Evolutionary conservation across 2,888 invertebrate species (phyloP).

Genomic region (Xestobium rufovillosum): DNA sequence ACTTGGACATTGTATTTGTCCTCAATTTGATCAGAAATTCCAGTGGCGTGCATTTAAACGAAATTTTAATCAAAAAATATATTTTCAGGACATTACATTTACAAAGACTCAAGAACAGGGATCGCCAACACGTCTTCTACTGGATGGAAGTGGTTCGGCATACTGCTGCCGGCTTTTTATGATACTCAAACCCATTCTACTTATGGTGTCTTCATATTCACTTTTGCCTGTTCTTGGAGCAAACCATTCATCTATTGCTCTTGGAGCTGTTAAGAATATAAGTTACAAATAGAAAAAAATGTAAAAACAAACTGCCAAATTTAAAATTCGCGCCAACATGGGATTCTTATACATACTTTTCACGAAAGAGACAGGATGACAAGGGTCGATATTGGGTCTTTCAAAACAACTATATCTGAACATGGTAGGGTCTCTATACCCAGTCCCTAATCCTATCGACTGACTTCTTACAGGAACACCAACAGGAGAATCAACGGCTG

Average conservation of each 20-base stretch:
- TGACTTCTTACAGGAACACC: constrained; percentile 52
- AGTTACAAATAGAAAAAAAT: background rate
- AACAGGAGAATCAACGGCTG: constrained; percentile 53
- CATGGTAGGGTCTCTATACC: constrained; percentile 56
- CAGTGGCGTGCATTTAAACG: too few species aligned
- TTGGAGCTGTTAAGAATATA: constrained; percentile 40
- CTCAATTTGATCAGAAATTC: too few species aligned
- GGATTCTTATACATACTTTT: constrained; percentile 34
- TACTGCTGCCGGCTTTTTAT: constrained; percentile 56
- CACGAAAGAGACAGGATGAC: constrained; percentile 34
- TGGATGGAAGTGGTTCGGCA: constrained; percentile 55
- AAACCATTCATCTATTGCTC: constrained; percentile 48
- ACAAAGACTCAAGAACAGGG: constrained; percentile 46
- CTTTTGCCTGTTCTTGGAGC: constrained; percentile 51
- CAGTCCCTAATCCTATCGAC: constrained; percentile 49
- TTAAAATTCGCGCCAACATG: too few species aligned
- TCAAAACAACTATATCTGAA: constrained; percentile 50
- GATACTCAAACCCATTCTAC: constrained; percentile 52
- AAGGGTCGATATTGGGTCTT: constrained; percentile 51
- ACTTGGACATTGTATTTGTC: too few species aligned
- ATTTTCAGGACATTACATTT: too few species aligned
- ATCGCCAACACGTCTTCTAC: constrained; percentile 52
- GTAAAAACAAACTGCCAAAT: too few species aligned
- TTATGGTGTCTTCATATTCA: constrained; percentile 56
- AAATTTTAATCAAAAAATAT: too few species aligned